Evolutionary conservation across 2,888 invertebrate species (phyloP).

Genomic region (Rugalucina vietnamica): DNA sequence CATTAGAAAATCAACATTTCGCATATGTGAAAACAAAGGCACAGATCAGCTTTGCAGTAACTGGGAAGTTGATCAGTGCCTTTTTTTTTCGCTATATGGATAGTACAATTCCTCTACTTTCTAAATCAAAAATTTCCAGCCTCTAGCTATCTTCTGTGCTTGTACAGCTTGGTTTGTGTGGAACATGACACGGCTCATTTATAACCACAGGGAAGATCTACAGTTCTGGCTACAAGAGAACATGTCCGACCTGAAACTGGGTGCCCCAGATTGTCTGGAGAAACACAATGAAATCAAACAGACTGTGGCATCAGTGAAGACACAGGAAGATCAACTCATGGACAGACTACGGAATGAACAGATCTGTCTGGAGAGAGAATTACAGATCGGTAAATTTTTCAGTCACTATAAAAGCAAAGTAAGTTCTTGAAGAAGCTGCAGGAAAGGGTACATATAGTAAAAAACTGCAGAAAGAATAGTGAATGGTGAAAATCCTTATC

Average conservation of each 20-base stretch:
- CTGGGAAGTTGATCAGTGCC: not conserved
- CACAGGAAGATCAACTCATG: conserved; percentile 76
- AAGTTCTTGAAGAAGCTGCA: no score
- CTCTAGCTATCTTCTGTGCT: no score
- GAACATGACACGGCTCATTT: no score
- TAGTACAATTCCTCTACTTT: no score
- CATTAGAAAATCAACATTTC: no score
- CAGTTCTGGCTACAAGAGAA: conserved; percentile 80
- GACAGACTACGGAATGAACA: conserved; percentile 78
- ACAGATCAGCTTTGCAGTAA: no score
- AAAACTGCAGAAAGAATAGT: no score
- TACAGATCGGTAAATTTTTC: conserved; percentile 69
- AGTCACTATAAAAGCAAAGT: not conserved
- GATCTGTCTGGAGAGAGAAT: conserved; percentile 75
- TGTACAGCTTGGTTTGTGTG: no score
- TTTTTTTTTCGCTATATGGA: not conserved
- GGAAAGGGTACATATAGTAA: no score
- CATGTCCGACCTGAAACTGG: conserved; percentile 71
- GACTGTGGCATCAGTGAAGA: conserved; percentile 74
- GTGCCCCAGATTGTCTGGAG: conserved; percentile 70
- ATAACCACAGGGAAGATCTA: conserved; percentile 82
- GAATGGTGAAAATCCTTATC: no score
- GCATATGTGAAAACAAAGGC: no score
- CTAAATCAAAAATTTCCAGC: no score
- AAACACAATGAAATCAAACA: conserved; percentile 75